Percentiles rank a stretch among this genome's conserved stretches.
Conservation (phyloP, 2,113 vertebrate genomes). For the human (Homo sapiens) region GRCh38 chr4:44655001-44655500, state of each 20-base stretch:
- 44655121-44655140: neutral
- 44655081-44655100: neutral
- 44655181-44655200: neutral
- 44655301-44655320: neutral
- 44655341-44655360: neutral
- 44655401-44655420: neutral
- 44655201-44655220: neutral
- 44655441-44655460: neutral
- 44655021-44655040: neutral
- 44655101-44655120: neutral
- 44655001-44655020: neutral
- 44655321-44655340: neutral
- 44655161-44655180: neutral
- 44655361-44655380: neutral
- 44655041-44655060: neutral
- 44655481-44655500: neutral
- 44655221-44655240: neutral
- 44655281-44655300: neutral
- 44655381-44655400: neutral
- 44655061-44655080: neutral
- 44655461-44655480: neutral
- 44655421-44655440: neutral
- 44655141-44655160: neutral
- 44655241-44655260: neutral
- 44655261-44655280: neutral